Percentiles rank a stretch among this genome's conserved stretches.
phyloP scores from a whole-genome alignment of 2,113 vertebrate species.

The Hylia prasina region DNA sequence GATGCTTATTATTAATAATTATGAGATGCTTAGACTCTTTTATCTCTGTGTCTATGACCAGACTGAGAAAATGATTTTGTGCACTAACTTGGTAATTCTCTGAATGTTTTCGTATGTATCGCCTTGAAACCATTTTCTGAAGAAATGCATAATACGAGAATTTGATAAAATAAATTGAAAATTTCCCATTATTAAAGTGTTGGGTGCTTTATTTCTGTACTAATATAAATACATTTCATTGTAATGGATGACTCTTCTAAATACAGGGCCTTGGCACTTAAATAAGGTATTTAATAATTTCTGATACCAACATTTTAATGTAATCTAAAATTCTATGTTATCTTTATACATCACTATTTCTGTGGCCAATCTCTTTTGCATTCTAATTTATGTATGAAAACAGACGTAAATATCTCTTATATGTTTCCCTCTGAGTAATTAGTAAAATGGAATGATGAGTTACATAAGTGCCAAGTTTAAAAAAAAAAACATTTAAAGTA shows the following conservation, averaged over 20 bases:
- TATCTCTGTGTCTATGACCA: not conserved
- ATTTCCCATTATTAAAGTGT: not conserved
- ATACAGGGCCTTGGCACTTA: not conserved
- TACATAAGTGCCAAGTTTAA: not conserved
- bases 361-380: not conserved
- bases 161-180: slow-evolving; percentile 24
- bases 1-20: not conserved
- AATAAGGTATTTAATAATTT: not conserved
- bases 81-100: not conserved
- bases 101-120: not conserved
- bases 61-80: not conserved
- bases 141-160: not conserved
- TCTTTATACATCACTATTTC: not conserved
- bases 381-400: not conserved
- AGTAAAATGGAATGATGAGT: not conserved
- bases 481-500: not conserved
- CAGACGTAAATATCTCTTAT: not conserved
- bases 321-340: not conserved
- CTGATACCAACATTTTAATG: not conserved
- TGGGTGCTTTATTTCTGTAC: not conserved
- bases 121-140: not conserved
- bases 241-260: not conserved
- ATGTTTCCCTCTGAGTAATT: not conserved
- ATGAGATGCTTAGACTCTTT: not conserved
- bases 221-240: not conserved